Percentiles rank a stretch among this genome's conserved stretches.
Evolutionary conservation across 2,113 vertebrate genomes (phyloP).

Genomic region (Oncorhynchus masou): DNA sequence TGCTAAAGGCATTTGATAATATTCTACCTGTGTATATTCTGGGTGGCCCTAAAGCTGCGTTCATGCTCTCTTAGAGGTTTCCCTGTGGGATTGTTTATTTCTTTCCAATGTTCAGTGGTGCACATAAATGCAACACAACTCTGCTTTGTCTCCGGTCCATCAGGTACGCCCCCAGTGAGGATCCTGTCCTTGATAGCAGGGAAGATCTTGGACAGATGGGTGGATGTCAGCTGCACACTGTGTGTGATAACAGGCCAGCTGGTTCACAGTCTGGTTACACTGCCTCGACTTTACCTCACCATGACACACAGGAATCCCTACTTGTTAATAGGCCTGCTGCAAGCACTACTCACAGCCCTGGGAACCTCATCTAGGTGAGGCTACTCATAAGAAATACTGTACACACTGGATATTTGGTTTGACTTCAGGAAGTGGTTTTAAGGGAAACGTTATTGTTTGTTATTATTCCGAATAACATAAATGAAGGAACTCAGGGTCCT

Average conservation of each 20-base stretch:
- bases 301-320: constrained; percentile 70
- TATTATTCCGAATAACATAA: background rate
- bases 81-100: too few species aligned
- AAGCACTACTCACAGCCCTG: constrained; percentile 71
- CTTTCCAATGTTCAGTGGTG: too few species aligned
- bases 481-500: background rate
- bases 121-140: too few species aligned
- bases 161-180: constrained; percentile 75
- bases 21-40: too few species aligned
- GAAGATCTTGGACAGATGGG: constrained; percentile 73
- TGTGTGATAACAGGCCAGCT: constrained; percentile 65
- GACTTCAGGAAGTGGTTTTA: too few species aligned
- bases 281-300: constrained; percentile 63
- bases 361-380: constrained; percentile 73
- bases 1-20: too few species aligned
- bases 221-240: constrained; percentile 59
- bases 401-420: background rate
- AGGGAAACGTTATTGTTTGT: too few species aligned
- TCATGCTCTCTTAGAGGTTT: too few species aligned
- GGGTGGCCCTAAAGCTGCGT: too few species aligned
- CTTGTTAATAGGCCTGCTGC: constrained; percentile 67
- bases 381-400: background rate
- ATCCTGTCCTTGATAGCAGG: constrained; percentile 73
- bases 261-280: constrained; percentile 52
- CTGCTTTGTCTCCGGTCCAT: background rate